phyloP scores from a whole-genome alignment of 1,140 invertebrate species.

The Trichomalopsis sarcophagae region DNA sequence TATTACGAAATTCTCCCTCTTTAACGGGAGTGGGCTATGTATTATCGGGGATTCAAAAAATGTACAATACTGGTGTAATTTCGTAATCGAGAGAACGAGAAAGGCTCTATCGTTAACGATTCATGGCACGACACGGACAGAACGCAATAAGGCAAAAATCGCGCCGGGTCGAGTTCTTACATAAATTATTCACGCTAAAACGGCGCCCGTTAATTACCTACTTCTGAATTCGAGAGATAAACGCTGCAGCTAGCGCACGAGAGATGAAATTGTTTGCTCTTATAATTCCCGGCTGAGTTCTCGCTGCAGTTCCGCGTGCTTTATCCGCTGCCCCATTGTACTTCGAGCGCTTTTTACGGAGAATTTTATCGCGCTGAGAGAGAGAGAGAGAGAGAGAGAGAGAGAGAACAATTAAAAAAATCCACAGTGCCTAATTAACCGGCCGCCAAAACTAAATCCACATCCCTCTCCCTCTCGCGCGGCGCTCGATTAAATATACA shows the following conservation, averaged over 20 bases:
- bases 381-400: too few relatives aligned
- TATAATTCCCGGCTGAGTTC: constrained; percentile 21
- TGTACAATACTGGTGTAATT: too few relatives aligned
- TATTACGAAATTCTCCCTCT: too few relatives aligned
- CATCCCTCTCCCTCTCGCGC: neutral
- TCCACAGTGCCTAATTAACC: neutral
- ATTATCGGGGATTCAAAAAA: too few relatives aligned
- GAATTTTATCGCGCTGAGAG: constrained; percentile 16
- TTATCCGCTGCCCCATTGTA: constrained; percentile 8
- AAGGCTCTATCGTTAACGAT: too few relatives aligned
- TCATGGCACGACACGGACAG: too few relatives aligned
- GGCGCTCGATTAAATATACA: constrained; percentile 9
- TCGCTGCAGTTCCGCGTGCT: neutral
- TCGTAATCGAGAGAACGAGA: too few relatives aligned
- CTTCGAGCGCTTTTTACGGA: neutral
- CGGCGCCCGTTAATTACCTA: constrained; percentile 7
- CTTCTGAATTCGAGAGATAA: constrained; percentile 36
- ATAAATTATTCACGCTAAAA: constrained; percentile 1
- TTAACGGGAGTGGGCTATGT: too few relatives aligned
- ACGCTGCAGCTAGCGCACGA: neutral
- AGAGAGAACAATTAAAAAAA: neutral
- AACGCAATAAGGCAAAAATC: too few relatives aligned
- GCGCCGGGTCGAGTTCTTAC: neutral
- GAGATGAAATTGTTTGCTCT: constrained; percentile 31
- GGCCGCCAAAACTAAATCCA: constrained; percentile 9